These are phyloP conservation scores for Tetraodon nigroviridis DNA, from an alignment of 2,113 vertebrate genomes.

Conservation along the genomic window DNA sequence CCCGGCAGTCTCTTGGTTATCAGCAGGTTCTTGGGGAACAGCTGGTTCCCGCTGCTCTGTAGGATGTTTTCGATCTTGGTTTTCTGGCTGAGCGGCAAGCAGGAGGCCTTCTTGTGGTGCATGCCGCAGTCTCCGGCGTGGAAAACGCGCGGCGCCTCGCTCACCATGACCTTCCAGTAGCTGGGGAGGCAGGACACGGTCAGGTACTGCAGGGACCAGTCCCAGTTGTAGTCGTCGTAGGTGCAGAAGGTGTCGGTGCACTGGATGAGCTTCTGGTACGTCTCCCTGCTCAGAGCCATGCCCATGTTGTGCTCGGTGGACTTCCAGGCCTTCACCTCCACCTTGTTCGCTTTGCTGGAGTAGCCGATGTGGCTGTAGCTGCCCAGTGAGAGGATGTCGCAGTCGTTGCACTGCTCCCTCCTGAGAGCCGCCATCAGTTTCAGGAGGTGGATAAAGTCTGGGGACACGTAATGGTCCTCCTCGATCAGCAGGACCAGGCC, in stretches of 20 bases:
- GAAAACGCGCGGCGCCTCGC: conserved; percentile 89
- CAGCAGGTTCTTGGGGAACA: conserved; percentile 87
- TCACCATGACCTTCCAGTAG: conserved; percentile 95
- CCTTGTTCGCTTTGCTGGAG: conserved; percentile 84
- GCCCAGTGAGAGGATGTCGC: conserved; percentile 88
- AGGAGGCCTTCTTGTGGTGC: conserved; percentile 91
- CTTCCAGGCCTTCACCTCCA: conserved; percentile 94
- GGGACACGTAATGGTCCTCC: conserved; percentile 92
- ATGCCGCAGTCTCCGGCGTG: conserved; percentile 97
- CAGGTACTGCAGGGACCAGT: conserved; percentile 96
- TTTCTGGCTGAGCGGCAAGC: conserved; percentile 87
- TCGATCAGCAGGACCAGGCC: conserved; percentile 89
- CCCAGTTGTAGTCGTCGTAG: conserved; percentile 99
- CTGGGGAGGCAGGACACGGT: conserved; percentile 90
- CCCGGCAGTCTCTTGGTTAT: conserved; percentile 84
- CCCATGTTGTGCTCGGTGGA: conserved; percentile 99
- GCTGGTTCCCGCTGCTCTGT: conserved; percentile 82
- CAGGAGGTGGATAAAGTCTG: conserved; percentile 88
- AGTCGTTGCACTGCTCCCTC: conserved; percentile 82
- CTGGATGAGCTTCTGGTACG: conserved; percentile 84
- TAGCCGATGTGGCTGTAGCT: conserved; percentile 82
- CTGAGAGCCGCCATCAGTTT: conserved; percentile 81
- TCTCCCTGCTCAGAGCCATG: conserved; percentile 85
- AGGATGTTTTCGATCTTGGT: conserved; percentile 89
- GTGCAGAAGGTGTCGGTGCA: conserved; percentile 98